Evolutionary conservation across 1,140 invertebrate species (phyloP).

Genomic region (Himalopsyche phryganea): DNA sequence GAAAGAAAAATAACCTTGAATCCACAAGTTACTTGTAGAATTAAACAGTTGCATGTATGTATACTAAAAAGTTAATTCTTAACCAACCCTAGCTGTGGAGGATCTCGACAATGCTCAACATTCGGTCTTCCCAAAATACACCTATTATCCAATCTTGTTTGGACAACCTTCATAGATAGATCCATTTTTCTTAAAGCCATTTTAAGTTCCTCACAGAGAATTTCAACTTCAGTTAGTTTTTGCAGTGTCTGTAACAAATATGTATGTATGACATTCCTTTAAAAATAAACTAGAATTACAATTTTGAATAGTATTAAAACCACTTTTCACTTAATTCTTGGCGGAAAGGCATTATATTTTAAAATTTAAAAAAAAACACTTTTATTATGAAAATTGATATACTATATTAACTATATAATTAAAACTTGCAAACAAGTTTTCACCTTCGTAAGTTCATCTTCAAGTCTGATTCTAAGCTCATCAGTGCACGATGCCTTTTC

Average conservation of each 20-base stretch:
- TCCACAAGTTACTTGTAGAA: too few species aligned
- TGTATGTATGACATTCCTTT: not conserved
- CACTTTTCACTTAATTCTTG: too few species aligned
- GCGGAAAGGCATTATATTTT: too few species aligned
- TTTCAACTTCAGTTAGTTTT: constrained; percentile 66
- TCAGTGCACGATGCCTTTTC: constrained; percentile 65
- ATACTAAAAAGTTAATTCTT: too few species aligned
- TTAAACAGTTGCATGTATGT: too few species aligned
- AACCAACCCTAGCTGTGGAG: constrained; percentile 60
- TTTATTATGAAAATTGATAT: too few species aligned
- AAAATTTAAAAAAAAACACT: too few species aligned
- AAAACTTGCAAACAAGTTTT: too few species aligned
- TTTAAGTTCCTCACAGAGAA: constrained; percentile 23
- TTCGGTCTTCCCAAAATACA: constrained; percentile 55
- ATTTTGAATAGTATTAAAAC: too few species aligned
- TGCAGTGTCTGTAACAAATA: constrained; percentile 53
- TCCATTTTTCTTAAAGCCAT: constrained; percentile 62
- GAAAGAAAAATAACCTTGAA: too few species aligned
- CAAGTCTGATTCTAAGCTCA: constrained; percentile 61
- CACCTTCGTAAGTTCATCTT: constrained; percentile 63
- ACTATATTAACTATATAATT: too few species aligned
- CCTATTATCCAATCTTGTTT: constrained; percentile 71
- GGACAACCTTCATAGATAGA: constrained; percentile 70
- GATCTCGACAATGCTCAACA: constrained; percentile 70
- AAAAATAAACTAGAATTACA: not conserved